A percentile compares a stretch with the other conserved stretches of the same genome.
These are phyloP conservation scores for Philonicus albiceps DNA, from an alignment of 2,888 invertebrate genomes.

Conservation along the genomic window DNA sequence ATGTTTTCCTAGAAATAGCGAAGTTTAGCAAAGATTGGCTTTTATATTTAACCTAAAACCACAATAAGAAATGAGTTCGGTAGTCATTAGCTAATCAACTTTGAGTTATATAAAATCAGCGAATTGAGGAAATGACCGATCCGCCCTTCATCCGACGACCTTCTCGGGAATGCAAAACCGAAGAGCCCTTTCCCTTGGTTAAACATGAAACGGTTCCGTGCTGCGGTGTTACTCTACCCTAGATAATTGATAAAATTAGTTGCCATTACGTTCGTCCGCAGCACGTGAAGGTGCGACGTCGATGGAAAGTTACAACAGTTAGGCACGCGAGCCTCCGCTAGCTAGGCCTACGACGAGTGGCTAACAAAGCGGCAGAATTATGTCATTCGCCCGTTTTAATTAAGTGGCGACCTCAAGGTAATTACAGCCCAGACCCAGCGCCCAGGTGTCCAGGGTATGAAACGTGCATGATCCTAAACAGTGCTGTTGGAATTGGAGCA, in stretches of 20 bases:
- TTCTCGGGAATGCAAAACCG: too few relatives aligned
- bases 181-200: too few relatives aligned
- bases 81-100: too few relatives aligned
- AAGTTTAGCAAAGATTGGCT: too few relatives aligned
- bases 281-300: neutral
- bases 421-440: neutral
- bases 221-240: neutral
- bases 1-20: too few relatives aligned
- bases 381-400: neutral
- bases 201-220: neutral
- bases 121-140: too few relatives aligned
- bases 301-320: neutral
- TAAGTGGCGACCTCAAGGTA: neutral
- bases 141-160: too few relatives aligned
- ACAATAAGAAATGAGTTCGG: too few relatives aligned
- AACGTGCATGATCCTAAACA: neutral
- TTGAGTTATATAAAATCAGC: too few relatives aligned
- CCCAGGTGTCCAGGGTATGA: neutral
- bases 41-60: too few relatives aligned
- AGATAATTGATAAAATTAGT: conserved; percentile 9
- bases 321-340: neutral
- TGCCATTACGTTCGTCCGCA: neutral
- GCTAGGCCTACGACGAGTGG: neutral
- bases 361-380: neutral
- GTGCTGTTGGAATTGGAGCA: neutral